Conservation (phyloP, 2,113 vertebrate species). For the Terrapene triunguis region DNA sequence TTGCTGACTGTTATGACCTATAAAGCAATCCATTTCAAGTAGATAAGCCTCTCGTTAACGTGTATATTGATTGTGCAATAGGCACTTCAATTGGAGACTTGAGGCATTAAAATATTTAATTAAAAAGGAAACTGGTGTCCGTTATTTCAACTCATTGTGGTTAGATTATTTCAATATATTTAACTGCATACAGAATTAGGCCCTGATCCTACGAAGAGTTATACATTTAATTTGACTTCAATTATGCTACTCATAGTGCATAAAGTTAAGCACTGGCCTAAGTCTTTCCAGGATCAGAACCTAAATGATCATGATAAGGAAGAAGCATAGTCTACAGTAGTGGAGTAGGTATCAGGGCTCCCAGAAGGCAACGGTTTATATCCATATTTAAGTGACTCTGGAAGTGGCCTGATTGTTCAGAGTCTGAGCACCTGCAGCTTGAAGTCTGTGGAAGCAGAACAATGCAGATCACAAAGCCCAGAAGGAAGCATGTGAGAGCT, state of each 20-base stretch:
- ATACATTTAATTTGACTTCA: not conserved
- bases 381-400: fast-evolving
- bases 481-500: not conserved
- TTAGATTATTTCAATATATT: not conserved
- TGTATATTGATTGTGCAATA: conserved; percentile 37
- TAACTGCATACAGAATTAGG: not conserved
- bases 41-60: conserved; percentile 18
- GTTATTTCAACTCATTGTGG: not conserved
- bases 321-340: not conserved
- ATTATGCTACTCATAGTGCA: not conserved
- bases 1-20: not conserved
- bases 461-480: not conserved
- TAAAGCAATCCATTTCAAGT: not conserved
- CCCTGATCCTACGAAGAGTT: not conserved
- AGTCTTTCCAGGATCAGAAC: not conserved
- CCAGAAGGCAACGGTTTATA: not conserved
- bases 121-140: not conserved
- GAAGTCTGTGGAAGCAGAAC: not conserved
- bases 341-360: not conserved
- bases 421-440: not conserved
- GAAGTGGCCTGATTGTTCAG: not conserved
- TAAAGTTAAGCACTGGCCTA: not conserved
- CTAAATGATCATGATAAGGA: not conserved
- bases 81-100: not conserved
- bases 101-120: conserved; percentile 4